A percentile compares a stretch with the other conserved stretches of the same genome.
Evolutionary conservation across 2,113 vertebrate species (phyloP).

Genomic region (Lasiurus cinereus): DNA sequence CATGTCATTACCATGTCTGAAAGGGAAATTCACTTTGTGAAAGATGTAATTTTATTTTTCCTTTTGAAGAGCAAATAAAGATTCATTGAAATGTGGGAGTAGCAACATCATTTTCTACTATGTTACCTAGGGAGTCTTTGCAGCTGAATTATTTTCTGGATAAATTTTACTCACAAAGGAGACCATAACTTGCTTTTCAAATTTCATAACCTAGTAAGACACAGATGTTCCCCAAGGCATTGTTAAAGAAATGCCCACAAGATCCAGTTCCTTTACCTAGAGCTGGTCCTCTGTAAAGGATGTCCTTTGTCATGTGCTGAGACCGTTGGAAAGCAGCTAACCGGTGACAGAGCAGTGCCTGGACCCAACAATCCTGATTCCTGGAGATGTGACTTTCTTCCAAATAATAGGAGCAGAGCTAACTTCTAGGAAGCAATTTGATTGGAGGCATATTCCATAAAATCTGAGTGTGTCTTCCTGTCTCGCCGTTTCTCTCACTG

Average conservation of each 20-base stretch:
- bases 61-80: neutral
- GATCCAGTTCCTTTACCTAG: neutral
- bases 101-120: neutral
- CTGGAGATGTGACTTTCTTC: neutral
- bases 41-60: slow-evolving; percentile 50
- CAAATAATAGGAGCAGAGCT: neutral
- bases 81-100: slow-evolving; percentile 48
- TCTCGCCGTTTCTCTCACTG: neutral
- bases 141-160: slow-evolving; percentile 21
- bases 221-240: neutral
- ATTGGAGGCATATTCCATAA: neutral
- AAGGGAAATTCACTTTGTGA: slow-evolving; percentile 42
- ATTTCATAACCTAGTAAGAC: neutral
- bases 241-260: neutral
- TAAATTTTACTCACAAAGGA: slow-evolving; percentile 38
- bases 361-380: neutral
- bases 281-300: neutral
- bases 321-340: neutral
- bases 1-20: neutral
- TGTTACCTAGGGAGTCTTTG: neutral
- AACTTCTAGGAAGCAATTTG: neutral
- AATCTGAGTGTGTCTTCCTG: neutral
- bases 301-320: neutral
- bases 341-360: neutral
- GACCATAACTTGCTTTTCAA: neutral